These are phyloP conservation scores for Capromys pilorides DNA, from an alignment of 2,797 vertebrate genomes.

Conservation along the genomic window DNA sequence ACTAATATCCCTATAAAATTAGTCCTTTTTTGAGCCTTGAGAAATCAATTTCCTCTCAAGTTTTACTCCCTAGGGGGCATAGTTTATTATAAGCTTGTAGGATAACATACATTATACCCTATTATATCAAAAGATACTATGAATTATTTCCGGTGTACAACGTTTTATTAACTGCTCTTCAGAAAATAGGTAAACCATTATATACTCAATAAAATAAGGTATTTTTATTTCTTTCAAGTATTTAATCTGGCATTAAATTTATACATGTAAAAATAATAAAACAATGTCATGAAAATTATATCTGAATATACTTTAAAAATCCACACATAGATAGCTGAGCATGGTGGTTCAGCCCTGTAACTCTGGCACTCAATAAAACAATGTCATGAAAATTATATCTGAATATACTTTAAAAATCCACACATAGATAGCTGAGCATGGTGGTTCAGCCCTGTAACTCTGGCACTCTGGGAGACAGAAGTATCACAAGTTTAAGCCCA, in stretches of 20 bases:
- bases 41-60: constrained; percentile 18
- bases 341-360: neutral
- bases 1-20: constrained; percentile 18
- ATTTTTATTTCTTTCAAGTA: neutral
- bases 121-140: constrained; percentile 21
- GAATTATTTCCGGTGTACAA: constrained; percentile 52
- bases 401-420: neutral
- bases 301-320: neutral
- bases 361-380: neutral
- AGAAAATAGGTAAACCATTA: constrained; percentile 15
- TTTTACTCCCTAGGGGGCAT: constrained; percentile 5
- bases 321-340: neutral
- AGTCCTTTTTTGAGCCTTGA: constrained; percentile 23
- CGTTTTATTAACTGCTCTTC: constrained; percentile 47
- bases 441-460: neutral
- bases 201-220: neutral
- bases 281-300: constrained; percentile 42
- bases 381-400: constrained; percentile 48
- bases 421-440: neutral
- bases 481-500: neutral
- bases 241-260: constrained; percentile 28
- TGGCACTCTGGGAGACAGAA: neutral
- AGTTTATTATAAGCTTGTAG: neutral
- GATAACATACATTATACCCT: constrained; percentile 23
- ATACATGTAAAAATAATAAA: neutral